Percentiles rank a stretch among this genome's conserved stretches.
Conservation (phyloP, 2,797 vertebrate genomes). For the Alcedo quadribrachys region DNA sequence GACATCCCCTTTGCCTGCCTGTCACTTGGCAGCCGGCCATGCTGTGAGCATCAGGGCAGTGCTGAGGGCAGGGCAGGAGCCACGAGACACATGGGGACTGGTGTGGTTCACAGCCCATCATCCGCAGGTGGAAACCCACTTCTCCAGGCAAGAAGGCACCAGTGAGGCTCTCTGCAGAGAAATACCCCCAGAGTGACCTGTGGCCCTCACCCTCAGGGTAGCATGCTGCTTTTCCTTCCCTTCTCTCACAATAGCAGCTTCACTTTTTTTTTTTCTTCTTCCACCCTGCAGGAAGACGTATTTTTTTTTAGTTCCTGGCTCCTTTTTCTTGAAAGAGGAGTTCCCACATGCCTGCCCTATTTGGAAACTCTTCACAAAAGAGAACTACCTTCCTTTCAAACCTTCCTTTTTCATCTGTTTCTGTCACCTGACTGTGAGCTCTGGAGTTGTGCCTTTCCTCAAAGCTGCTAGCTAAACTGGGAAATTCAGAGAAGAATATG, state of each 20-base stretch:
- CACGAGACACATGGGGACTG: accelerated
- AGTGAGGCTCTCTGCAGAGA: no score
- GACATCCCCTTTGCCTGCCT: background rate
- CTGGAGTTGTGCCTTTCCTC: background rate
- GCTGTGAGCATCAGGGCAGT: accelerated
- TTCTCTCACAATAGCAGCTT: background rate
- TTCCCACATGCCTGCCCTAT: constrained; percentile 19
- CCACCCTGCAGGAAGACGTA: background rate
- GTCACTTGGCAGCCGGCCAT: background rate
- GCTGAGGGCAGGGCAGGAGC: background rate
- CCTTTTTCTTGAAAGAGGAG: constrained; percentile 11
- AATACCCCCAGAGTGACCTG: no score
- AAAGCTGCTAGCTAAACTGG: background rate
- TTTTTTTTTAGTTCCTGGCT: background rate
- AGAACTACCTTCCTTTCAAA: background rate
- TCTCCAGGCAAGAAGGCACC: background rate
- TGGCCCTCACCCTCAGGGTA: background rate
- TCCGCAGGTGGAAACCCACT: accelerated
- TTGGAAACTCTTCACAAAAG: constrained; percentile 49
- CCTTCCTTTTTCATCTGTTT: background rate
- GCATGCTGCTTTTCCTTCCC: background rate
- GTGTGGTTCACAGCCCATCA: background rate
- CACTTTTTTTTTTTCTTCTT: background rate
- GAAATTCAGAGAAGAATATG: background rate
- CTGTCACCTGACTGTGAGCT: background rate